Conservation (phyloP, 2,113 vertebrate genomes). For the Panthera leo region DNA sequence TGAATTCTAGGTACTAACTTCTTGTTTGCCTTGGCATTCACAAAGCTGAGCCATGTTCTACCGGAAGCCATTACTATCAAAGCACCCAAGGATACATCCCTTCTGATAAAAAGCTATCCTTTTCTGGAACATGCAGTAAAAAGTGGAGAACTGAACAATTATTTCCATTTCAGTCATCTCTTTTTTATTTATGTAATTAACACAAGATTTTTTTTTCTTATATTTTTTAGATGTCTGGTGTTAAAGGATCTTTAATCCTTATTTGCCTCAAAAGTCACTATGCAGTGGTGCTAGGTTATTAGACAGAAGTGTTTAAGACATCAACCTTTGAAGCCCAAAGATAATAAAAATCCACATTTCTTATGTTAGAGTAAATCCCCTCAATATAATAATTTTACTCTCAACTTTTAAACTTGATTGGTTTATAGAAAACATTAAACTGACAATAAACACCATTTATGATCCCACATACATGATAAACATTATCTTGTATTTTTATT, state of each 20-base stretch:
- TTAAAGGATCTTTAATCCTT: not conserved
- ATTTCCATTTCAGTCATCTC: not conserved
- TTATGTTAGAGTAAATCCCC: not conserved
- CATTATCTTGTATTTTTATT: not conserved
- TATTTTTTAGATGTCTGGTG: not conserved
- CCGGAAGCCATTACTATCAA: not conserved
- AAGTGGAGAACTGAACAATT: not conserved
- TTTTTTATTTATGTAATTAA: not conserved
- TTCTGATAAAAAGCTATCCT: not conserved
- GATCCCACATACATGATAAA: not conserved
- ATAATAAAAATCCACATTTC: not conserved
- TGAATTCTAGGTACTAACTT: not conserved
- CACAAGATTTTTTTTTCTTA: not conserved
- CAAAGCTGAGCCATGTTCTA: not conserved
- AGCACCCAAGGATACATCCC: rapidly evolving
- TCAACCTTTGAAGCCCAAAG: not conserved
- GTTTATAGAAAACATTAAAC: not conserved
- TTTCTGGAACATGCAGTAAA: not conserved
- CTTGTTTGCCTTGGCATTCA: not conserved
- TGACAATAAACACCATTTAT: not conserved
- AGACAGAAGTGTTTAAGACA: not conserved
- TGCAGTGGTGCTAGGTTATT: not conserved
- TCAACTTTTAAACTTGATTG: not conserved
- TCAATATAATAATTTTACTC: not conserved
- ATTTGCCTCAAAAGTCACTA: not conserved